Evolutionary conservation across 64 coral and sea anemone genomes (phyloP).

Genomic region (Acropora yongei): DNA sequence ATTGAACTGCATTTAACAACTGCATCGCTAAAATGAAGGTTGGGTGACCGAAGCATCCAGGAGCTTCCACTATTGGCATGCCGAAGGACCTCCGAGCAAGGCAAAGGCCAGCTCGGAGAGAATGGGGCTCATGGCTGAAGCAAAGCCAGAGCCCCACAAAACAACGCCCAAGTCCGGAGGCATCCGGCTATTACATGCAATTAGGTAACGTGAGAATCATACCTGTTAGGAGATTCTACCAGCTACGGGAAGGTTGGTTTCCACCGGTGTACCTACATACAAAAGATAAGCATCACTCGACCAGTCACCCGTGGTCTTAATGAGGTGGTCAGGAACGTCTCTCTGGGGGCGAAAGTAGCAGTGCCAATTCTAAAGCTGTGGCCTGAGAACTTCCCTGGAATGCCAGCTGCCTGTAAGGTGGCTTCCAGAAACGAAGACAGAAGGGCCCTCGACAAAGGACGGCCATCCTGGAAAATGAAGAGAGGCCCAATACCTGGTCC

Average conservation of each 20-base stretch:
- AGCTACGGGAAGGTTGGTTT: not conserved
- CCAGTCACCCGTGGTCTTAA: too few relatives aligned
- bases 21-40: too few relatives aligned
- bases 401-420: not conserved
- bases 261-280: not conserved
- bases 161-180: not conserved
- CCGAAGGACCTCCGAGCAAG: not conserved
- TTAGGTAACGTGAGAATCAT: not conserved
- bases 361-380: too few relatives aligned
- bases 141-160: not conserved
- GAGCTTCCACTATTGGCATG: not conserved
- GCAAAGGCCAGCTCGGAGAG: not conserved
- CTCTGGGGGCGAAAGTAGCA: too few relatives aligned
- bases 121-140: not conserved
- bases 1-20: too few relatives aligned
- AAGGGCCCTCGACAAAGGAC: too few relatives aligned
- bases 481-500: not conserved
- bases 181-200: not conserved
- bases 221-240: not conserved
- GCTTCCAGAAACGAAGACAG: not conserved
- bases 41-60: too few relatives aligned
- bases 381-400: constrained; percentile 10
- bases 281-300: not conserved
- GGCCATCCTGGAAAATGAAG: constrained; percentile 3
- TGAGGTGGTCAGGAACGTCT: too few relatives aligned